These are phyloP conservation scores for Leucoma salicis DNA, from an alignment of 2,888 invertebrate genomes.

Conservation along the genomic window DNA sequence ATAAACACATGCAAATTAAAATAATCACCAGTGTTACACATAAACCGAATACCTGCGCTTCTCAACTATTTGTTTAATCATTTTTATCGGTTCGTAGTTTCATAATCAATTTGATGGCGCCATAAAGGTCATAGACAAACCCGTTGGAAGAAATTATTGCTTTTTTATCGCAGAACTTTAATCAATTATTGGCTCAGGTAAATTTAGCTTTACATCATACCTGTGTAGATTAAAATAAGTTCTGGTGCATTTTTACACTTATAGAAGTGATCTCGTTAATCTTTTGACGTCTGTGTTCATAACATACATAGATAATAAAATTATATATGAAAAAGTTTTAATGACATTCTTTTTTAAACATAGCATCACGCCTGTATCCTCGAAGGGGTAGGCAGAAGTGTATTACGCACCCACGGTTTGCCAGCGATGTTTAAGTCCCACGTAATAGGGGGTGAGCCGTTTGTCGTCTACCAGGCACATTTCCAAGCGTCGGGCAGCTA, in stretches of 20 bases:
- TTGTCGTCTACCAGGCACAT: no score
- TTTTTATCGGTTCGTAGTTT: slow-evolving; percentile 34
- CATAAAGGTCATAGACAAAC: slow-evolving; percentile 23
- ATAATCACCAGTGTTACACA: slow-evolving; percentile 26
- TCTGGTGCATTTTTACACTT: not conserved
- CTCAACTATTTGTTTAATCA: not conserved
- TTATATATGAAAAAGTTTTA: no score
- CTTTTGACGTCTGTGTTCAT: no score
- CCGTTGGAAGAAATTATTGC: slow-evolving; percentile 18
- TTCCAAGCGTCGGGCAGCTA: no score
- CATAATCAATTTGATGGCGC: slow-evolving; percentile 34
- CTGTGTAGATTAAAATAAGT: slow-evolving; percentile 1
- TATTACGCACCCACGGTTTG: no score
- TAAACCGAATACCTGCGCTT: slow-evolving; percentile 3
- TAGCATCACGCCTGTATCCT: no score
- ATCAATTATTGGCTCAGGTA: slow-evolving; percentile 26
- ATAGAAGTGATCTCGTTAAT: no score
- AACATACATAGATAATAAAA: no score
- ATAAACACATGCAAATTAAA: slow-evolving; percentile 27
- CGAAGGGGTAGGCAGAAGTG: no score
- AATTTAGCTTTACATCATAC: slow-evolving; percentile 33
- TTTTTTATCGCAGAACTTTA: slow-evolving; percentile 18
- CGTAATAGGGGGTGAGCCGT: no score
- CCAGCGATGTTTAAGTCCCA: no score
- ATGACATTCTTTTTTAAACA: no score